Evolutionary conservation across 30 jellyfish, hydroid and myxozoan species (phyloP).

Genomic region (Hydractinia echinata): DNA sequence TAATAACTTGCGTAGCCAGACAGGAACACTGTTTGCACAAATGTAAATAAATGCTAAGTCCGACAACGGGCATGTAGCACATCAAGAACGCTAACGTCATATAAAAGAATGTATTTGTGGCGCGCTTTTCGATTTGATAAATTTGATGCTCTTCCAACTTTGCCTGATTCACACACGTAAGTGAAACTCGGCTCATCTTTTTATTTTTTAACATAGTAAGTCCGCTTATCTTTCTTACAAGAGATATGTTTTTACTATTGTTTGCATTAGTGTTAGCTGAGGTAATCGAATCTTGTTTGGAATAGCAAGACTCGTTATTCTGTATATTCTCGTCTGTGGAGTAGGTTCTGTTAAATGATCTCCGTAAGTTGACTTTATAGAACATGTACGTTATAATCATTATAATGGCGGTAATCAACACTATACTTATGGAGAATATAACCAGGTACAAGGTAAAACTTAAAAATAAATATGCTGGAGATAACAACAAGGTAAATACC

Average conservation of each 20-base stretch:
- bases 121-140: not conserved
- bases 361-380: not conserved
- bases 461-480: not conserved
- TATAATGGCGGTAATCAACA: not conserved
- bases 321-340: not conserved
- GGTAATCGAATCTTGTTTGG: not conserved
- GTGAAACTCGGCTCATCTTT: not conserved
- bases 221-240: not conserved
- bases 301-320: not conserved
- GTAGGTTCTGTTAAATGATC: not conserved
- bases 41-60: not conserved
- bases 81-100: not conserved
- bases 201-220: not conserved
- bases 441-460: not conserved
- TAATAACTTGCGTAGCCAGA: not conserved
- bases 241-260: not conserved
- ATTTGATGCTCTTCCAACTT: not conserved
- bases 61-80: not conserved
- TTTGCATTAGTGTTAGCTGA: not conserved
- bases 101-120: not conserved
- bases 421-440: not conserved
- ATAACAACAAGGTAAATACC: not conserved
- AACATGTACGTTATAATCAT: not conserved
- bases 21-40: not conserved
- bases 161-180: not conserved